Evolutionary conservation across 2,888 invertebrate genomes (phyloP), one percentile per base, ranked within the genome.

Genomic region (Patella ulyssiponensis): DNA sequence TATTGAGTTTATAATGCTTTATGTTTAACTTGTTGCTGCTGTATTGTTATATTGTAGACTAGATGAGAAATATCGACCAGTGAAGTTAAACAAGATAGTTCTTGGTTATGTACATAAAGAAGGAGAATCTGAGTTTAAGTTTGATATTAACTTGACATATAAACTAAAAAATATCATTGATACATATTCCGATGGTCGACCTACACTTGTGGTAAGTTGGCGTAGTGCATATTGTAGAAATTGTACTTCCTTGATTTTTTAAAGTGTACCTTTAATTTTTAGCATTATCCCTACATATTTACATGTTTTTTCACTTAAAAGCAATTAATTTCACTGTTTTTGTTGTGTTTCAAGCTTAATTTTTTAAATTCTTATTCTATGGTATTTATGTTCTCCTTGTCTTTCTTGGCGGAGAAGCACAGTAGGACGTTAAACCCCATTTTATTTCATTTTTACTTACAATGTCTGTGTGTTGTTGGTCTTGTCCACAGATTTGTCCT

Each of bases 61-160:
- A 85, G 94, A 94, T 51, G 95, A 96, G 81, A 94, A 94, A 83
- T 93, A 94, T 85, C 93, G 96, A 64, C 96, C 96, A 1, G 96
- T 96, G 1, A 93, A 94, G 87, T 90, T 96, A n/a, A 93, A 93
- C 76, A 94, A 94, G 84, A 92, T 96, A 44, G 95, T 96, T 0
- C 92, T 95, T 84, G 96, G 96, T 0, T 96, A 94, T 87, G 93
- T 93, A 0, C 94, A 93, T 84, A 91, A 93, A 20, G 92, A 93
- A 9, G 93, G 93, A 52, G 92, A 93, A 17, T 91, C 92, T 7
- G 94, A 94, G 73, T 96, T 95, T 90, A 94, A 94, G 86, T 96
- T 96, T 89, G 96, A 96, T 86, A 93, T 96, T 80, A 93, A 93
- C 20, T 93, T 96, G n/a, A 95, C 94, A 88, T 96, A 96, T 91